Base-by-base conservation (phyloP, 2,797 vertebrate species). In the Thripadectes ignobilis region DNA sequence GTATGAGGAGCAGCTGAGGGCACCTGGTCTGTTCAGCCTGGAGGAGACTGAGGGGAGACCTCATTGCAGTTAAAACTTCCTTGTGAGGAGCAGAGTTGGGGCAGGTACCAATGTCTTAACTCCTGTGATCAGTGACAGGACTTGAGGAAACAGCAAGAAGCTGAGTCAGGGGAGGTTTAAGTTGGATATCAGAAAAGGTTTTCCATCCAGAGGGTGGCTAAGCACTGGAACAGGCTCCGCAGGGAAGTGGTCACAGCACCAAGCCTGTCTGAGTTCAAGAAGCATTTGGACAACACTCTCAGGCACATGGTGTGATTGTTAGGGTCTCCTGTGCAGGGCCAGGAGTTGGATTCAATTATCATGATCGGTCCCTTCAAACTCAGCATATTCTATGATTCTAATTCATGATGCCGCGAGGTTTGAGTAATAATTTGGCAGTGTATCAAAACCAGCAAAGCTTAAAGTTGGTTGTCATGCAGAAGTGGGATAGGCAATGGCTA, bases 381-480 rank as follows among this genome's bases (percentile, higher is more conserved):
- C 59, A 66, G 46, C 34, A 48, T 54, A 72, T 52, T 89, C 29
- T 54, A 32, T 46, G 10, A 51, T 23, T 84, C 96, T 66, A 95
- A 85, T 87, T 89, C 51, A 89, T 2, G 5, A 74, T 80, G 77
- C 85, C 45, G 22, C 6, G 2, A 94, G 83, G 89, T 93, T 45
- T 93, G 45, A 73, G 51, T 79, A 82, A 58, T 82, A 93, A 94
- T 92, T 90, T 82, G 91, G 81, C 65, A 39, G 81, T 66, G 65
- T 83, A 74, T 85, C 82, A 91, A 73, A 96, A 93, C 73, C 77
- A 92, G n/a, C 12, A 2, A 96, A 92, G 52, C 58, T 93, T 51
- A 71, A 95, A 85, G 63, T 71, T 67, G 85, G 67, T 78, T 89
- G 54, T 78, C 63, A 52, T 69, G 73, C 89, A 92, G 85, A 95